Conservation (phyloP, 2,888 invertebrate species). For the Mantis religiosa region DNA sequence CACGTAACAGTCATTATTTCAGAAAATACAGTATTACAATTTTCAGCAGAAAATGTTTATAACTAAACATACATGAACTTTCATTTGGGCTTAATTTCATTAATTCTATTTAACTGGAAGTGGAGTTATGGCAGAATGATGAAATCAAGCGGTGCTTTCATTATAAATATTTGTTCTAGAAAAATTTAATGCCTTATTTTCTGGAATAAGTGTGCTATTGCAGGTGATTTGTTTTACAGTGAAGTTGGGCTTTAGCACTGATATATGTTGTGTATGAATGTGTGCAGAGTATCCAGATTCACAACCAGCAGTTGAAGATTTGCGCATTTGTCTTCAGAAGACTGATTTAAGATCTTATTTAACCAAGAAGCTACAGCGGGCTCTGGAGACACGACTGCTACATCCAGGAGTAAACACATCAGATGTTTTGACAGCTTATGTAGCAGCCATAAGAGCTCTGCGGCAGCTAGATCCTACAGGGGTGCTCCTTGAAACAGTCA, state of each 20-base stretch:
- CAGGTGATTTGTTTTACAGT: too few species aligned
- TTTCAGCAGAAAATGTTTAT: too few species aligned
- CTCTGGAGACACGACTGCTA: slow-evolving; percentile 78
- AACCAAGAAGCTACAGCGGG: slow-evolving; percentile 73
- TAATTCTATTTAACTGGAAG: too few species aligned
- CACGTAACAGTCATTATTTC: too few species aligned
- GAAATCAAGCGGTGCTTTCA: too few species aligned
- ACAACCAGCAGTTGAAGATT: slow-evolving; percentile 85
- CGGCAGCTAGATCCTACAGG: slow-evolving; percentile 90
- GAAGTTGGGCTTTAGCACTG: neutral
- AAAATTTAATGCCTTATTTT: too few species aligned
- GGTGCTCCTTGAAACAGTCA: slow-evolving; percentile 89
- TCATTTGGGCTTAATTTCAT: too few species aligned
- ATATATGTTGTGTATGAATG: neutral
- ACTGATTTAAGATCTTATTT: slow-evolving; percentile 76
- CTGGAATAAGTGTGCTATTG: too few species aligned
- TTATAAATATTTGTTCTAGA: too few species aligned
- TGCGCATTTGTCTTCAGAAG: slow-evolving; percentile 78
- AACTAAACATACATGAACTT: too few species aligned
- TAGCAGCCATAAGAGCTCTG: slow-evolving; percentile 89
- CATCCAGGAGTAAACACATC: slow-evolving; percentile 95
- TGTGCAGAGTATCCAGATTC: slow-evolving; percentile 87
- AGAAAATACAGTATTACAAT: too few species aligned
- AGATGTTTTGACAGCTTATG: slow-evolving; percentile 93
- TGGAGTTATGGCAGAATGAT: too few species aligned